A percentile compares a stretch with the other conserved stretches of the same genome.
Conservation (phyloP, 1,140 invertebrate genomes). For the Micrasema minimum region DNA sequence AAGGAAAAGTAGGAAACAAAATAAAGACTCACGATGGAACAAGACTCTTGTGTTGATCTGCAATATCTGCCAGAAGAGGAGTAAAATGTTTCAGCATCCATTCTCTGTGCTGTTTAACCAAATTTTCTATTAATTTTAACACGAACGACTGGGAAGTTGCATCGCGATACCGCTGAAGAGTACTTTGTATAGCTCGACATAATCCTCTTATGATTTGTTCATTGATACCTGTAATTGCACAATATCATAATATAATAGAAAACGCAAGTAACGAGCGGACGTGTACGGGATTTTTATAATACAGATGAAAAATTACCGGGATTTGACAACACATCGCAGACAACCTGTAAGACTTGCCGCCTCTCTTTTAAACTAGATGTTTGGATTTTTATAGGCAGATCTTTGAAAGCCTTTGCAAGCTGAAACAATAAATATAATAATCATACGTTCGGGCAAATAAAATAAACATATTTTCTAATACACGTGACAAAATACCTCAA, state of each 20-base stretch:
- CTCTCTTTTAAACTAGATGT: conserved; percentile 81
- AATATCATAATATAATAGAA: conserved; percentile 6
- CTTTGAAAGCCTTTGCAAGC: conserved; percentile 79
- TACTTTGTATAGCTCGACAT: conserved; percentile 78
- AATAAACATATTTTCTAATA: conserved; percentile 40
- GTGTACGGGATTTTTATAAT: background rate
- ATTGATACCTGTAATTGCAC: conserved; percentile 74
- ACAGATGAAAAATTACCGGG: conserved; percentile 67
- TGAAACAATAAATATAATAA: conserved; percentile 62
- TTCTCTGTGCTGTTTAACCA: conserved; percentile 74
- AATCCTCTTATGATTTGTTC: conserved; percentile 82
- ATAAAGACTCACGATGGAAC: conserved; percentile 73
- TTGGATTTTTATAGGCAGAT: conserved; percentile 82
- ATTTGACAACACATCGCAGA: conserved; percentile 77
- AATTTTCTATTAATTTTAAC: conserved; percentile 72
- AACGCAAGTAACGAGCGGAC: no score
- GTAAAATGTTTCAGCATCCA: conserved; percentile 77
- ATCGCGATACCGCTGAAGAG: conserved; percentile 83
- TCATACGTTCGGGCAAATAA: background rate
- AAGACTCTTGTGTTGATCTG: conserved; percentile 73
- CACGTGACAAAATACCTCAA: conserved; percentile 58
- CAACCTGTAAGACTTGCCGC: conserved; percentile 75
- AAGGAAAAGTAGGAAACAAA: background rate
- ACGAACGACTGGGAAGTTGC: conserved; percentile 79
- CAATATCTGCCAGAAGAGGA: conserved; percentile 70